Percentiles rank a stretch among this genome's conserved stretches.
These are phyloP conservation scores for Leptonema lineaticorne DNA, from an alignment of 1,140 invertebrate genomes.

Conservation along the genomic window DNA sequence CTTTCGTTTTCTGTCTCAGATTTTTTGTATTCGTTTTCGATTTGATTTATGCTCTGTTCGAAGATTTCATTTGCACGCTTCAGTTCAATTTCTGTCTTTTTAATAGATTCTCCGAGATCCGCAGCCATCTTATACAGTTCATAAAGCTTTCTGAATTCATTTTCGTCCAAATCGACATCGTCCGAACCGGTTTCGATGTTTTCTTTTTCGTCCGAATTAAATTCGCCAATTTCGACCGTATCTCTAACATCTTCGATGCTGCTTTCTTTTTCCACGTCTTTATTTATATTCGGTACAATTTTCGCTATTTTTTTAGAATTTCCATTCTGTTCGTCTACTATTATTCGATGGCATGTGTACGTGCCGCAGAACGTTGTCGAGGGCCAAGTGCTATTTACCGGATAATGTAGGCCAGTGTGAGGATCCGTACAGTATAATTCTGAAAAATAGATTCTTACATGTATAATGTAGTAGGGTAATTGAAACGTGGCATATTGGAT, in stretches of 20 bases:
- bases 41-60: neutral
- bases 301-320: neutral
- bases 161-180: neutral
- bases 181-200: neutral
- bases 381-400: constrained; percentile 50
- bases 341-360: constrained; percentile 48
- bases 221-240: neutral
- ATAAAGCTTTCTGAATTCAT: constrained; percentile 4
- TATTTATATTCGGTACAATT: neutral
- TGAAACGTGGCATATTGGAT: neutral
- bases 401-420: constrained; percentile 48
- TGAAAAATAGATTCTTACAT: constrained; percentile 42
- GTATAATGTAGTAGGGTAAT: no score
- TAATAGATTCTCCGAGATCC: neutral
- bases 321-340: neutral
- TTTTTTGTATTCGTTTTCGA: neutral
- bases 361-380: constrained; percentile 52
- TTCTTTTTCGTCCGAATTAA: neutral
- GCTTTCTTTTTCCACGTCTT: neutral
- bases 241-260: neutral
- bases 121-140: constrained; percentile 7
- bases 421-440: constrained; percentile 52
- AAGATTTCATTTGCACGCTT: neutral
- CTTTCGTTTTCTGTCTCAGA: neutral
- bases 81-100: neutral